A percentile compares a stretch with the other conserved stretches of the same genome.
Evolutionary conservation across 2,888 invertebrate species (phyloP).

Genomic region (Dorcus hopei): DNA sequence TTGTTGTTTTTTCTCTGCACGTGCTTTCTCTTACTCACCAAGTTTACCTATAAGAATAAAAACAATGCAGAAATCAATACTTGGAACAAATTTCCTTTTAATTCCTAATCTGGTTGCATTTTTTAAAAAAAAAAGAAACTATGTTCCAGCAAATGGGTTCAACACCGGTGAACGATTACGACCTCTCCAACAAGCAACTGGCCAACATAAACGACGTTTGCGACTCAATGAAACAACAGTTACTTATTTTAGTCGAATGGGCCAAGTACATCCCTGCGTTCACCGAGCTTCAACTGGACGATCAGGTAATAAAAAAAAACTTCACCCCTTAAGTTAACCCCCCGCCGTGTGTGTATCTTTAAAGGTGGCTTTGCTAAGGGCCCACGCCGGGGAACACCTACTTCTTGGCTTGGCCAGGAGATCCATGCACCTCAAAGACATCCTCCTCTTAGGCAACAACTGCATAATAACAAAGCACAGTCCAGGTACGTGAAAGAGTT

Average conservation of each 20-base stretch:
- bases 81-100: too few relatives aligned
- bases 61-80: too few relatives aligned
- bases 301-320: conserved; percentile 65
- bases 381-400: conserved; percentile 96
- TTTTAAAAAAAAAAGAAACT: too few relatives aligned
- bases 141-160: conserved; percentile 54
- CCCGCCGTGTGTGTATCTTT: background rate
- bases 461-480: conserved; percentile 90
- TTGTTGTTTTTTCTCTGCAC: background rate
- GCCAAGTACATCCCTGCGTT: conserved; percentile 98
- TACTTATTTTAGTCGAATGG: conserved; percentile 95
- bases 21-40: too few relatives aligned
- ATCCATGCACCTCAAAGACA: conserved; percentile 88
- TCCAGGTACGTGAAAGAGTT: conserved; percentile 61
- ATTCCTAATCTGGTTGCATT: too few relatives aligned
- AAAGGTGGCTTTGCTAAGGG: conserved; percentile 73
- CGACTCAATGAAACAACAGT: conserved; percentile 96
- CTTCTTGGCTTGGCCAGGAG: conserved; percentile 90
- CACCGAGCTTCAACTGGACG: conserved; percentile 88
- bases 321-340: background rate
- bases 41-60: too few relatives aligned
- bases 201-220: conserved; percentile 96
- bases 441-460: conserved; percentile 92
- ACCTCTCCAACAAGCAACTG: conserved; percentile 79
- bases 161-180: conserved; percentile 64